Conservation (phyloP, 1,140 invertebrate genomes). For the Nephila pilipes region DNA sequence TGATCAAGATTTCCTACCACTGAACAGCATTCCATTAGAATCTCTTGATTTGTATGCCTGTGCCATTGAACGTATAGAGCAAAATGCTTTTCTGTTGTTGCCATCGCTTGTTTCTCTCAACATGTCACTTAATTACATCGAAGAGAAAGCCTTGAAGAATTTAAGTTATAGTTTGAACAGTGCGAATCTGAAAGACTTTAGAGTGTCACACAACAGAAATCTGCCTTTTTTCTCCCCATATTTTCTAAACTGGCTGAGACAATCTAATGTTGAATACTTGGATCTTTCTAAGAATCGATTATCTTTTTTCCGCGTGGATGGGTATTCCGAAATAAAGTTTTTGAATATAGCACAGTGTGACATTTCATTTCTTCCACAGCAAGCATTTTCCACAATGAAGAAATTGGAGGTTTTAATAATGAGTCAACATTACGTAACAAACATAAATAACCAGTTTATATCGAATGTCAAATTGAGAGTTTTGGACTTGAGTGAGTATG, state of each 20-base stretch:
- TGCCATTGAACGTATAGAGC: not conserved
- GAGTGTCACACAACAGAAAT: not conserved
- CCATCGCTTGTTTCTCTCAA: not conserved
- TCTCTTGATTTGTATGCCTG: slow-evolving; percentile 9
- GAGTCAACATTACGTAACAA: not conserved
- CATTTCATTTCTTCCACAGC: not conserved
- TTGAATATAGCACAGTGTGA: not conserved
- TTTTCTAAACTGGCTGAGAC: not conserved
- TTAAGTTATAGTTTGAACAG: not conserved
- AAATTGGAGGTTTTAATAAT: slow-evolving; percentile 29
- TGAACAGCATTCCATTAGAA: not conserved
- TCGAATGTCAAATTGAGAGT: not conserved
- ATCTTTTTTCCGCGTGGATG: not conserved
- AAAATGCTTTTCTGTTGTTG: not conserved
- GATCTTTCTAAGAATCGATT: slow-evolving; percentile 13
- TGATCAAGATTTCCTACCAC: not conserved
- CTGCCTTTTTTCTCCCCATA: not conserved
- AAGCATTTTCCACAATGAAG: not conserved
- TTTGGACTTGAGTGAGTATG: slow-evolving; percentile 20
- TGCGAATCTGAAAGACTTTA: not conserved
- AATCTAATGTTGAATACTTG: not conserved
- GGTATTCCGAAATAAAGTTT: not conserved
- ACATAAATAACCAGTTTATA: not conserved
- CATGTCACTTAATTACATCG: not conserved
- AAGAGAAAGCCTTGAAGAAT: not conserved